Conservation (phyloP, 2,888 invertebrate species). For the Portevinia maculata region DNA sequence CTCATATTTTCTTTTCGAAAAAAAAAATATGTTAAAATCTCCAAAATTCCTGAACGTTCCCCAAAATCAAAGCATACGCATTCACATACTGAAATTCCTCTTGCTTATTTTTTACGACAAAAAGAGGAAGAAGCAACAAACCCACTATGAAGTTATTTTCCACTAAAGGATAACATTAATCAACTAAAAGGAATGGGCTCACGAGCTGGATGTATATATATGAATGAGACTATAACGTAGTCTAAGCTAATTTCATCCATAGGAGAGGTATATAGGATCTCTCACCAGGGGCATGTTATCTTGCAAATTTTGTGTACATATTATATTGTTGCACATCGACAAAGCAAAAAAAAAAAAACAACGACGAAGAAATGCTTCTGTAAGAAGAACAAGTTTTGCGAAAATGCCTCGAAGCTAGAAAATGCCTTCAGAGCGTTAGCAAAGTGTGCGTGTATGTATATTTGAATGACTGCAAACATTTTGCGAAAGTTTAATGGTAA, state of each 20-base stretch:
- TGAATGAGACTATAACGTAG: conserved; percentile 16
- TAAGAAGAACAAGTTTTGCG: conserved; percentile 19
- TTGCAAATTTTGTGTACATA: not conserved
- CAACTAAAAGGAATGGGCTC: conserved; percentile 32
- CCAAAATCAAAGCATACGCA: conserved; percentile 12
- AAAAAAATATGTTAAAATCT: conserved; percentile 20
- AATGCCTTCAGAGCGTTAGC: conserved; percentile 20
- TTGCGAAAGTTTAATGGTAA: conserved; percentile 43
- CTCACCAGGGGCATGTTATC: conserved; percentile 9
- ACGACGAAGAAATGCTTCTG: not conserved
- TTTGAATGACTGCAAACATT: conserved; percentile 36
- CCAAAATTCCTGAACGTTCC: conserved; percentile 10
- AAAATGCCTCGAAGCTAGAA: conserved; percentile 24
- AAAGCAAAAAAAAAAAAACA: not conserved
- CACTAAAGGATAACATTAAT: conserved; percentile 54
- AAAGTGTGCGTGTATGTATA: not conserved
- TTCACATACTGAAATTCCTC: conserved; percentile 10
- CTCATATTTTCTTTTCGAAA: conserved; percentile 2
- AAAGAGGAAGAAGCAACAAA: not conserved
- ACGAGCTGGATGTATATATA: conserved; percentile 11
- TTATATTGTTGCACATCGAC: conserved; percentile 14
- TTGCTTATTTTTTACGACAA: not conserved
- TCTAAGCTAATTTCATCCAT: conserved; percentile 43
- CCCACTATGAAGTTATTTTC: conserved; percentile 42
- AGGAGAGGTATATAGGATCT: not conserved